These are phyloP conservation scores for Vombatus ursinus DNA, from an alignment of 2,113 vertebrate species.

Conservation along the genomic window DNA sequence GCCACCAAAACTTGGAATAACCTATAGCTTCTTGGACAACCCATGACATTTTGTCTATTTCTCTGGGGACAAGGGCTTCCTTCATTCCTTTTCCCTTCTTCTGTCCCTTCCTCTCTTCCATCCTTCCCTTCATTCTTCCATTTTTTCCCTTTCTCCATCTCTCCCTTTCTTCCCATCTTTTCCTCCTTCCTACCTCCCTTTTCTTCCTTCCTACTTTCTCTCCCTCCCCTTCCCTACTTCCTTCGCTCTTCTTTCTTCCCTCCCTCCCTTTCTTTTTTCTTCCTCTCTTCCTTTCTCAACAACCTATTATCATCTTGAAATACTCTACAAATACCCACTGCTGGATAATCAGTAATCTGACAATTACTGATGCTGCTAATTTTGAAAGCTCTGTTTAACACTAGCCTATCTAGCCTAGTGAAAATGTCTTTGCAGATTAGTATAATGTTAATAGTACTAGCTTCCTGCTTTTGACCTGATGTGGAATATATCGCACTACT, in stretches of 20 bases:
- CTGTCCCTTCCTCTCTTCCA: not conserved
- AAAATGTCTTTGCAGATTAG: conserved; percentile 91
- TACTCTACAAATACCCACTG: conserved; percentile 65
- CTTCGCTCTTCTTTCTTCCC: accelerated
- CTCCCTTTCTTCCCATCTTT: too few relatives aligned
- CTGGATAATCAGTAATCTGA: conserved; percentile 75
- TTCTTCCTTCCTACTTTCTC: accelerated
- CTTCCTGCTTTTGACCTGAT: conserved; percentile 88
- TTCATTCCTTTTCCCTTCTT: not conserved
- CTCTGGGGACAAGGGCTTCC: not conserved
- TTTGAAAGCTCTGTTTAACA: conserved; percentile 84
- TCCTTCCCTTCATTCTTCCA: not conserved
- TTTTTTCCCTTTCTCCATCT: not conserved
- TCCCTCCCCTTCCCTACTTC: not conserved
- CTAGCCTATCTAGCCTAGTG: conserved; percentile 87
- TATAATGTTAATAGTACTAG: conserved; percentile 87
- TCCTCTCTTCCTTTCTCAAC: conserved; percentile 45
- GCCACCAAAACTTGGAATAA: not conserved
- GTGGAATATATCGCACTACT: conserved; percentile 84
- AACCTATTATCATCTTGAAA: conserved; percentile 75
- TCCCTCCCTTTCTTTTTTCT: accelerated
- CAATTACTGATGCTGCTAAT: conserved; percentile 82
- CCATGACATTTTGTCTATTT: not conserved
- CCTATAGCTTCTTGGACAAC: not conserved
- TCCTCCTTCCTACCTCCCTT: not conserved